Percentiles rank a stretch among this genome's conserved stretches.
These are phyloP conservation scores for Nephila pilipes DNA, from an alignment of 1,140 invertebrate genomes.

Conservation along the genomic window DNA sequence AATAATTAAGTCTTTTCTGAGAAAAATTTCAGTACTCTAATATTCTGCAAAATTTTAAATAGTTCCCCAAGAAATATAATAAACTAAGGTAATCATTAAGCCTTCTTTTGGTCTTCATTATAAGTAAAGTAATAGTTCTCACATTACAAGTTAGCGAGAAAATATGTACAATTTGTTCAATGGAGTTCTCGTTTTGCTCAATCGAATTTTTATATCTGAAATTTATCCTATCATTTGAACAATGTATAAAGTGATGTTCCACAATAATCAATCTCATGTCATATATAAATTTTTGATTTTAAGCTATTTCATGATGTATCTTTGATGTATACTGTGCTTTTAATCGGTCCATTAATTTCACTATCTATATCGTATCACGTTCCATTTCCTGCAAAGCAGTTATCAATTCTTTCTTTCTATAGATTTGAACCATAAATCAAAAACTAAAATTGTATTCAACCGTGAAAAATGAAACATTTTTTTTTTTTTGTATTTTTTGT, in stretches of 20 bases:
- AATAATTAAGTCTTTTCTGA: too few species aligned
- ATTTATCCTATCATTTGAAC: background rate
- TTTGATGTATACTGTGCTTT: background rate
- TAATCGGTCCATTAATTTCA: conserved; percentile 8
- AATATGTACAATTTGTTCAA: too few species aligned
- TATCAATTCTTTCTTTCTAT: background rate
- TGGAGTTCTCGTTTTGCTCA: background rate
- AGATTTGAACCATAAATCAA: background rate
- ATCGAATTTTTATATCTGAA: background rate
- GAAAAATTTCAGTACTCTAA: too few species aligned
- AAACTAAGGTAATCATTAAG: too few species aligned
- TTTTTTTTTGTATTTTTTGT: background rate
- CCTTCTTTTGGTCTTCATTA: too few species aligned
- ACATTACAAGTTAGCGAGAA: too few species aligned
- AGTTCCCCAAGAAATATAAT: too few species aligned
- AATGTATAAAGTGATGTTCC: conserved; percentile 1
- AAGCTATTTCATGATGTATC: background rate
- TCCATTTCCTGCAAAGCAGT: background rate
- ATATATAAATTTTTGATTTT: conserved; percentile 21
- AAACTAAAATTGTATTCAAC: background rate
- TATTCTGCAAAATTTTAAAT: too few species aligned
- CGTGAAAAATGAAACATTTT: background rate
- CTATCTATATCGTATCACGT: conserved; percentile 4
- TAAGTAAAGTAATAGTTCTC: too few species aligned
- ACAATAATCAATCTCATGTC: background rate